Conservation (phyloP, 64 coral and sea anemone species). For the Catalaphyllia jardinei region DNA sequence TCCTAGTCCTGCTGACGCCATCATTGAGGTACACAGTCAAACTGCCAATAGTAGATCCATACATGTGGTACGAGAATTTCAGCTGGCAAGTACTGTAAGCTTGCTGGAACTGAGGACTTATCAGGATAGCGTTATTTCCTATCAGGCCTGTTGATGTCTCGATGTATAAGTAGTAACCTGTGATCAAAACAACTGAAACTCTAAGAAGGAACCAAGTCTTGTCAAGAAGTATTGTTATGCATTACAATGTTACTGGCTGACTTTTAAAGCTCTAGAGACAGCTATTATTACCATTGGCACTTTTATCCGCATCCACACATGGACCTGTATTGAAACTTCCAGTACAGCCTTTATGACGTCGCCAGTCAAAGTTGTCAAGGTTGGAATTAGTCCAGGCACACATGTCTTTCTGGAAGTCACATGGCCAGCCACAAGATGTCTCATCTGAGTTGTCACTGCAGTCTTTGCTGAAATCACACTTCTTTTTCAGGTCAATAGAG, state of each 20-base stretch:
- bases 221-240: too few relatives aligned
- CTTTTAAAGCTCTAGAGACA: neutral
- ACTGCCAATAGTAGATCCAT: constrained; percentile 60
- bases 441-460: constrained; percentile 73
- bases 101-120: constrained; percentile 82
- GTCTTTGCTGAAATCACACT: constrained; percentile 69
- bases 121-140: constrained; percentile 73
- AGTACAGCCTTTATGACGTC: constrained; percentile 77
- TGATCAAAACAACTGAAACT: neutral
- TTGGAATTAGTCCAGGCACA: constrained; percentile 87
- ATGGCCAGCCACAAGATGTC: constrained; percentile 70
- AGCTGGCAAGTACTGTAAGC: constrained; percentile 54
- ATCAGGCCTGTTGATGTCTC: constrained; percentile 80
- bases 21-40: constrained; percentile 72
- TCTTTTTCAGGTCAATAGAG: constrained; percentile 46
- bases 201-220: neutral
- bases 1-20: constrained; percentile 54
- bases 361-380: constrained; percentile 92
- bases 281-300: constrained; percentile 30
- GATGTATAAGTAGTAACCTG: constrained; percentile 91
- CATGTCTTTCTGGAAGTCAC: constrained; percentile 66
- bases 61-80: constrained; percentile 88
- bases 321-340: constrained; percentile 71
- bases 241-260: neutral
- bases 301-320: constrained; percentile 70